Conservation (phyloP, 53 echinoderm and acorn worm species). For the Glandiceps talaboti region DNA sequence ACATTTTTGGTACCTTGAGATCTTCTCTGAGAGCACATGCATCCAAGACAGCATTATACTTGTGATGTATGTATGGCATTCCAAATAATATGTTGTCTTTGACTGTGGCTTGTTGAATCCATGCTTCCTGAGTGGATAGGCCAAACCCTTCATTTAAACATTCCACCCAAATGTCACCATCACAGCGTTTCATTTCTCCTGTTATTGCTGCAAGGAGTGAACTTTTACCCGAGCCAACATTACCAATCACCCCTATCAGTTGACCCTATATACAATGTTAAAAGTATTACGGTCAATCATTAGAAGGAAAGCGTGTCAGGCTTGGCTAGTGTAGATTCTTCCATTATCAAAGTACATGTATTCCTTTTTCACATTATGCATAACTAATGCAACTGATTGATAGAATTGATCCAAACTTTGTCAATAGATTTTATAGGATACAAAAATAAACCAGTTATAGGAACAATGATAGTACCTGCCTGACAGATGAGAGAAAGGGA, state of each 20-base stretch:
- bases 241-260: slow-evolving; percentile 78
- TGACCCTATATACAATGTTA: too few relatives aligned
- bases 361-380: too few relatives aligned
- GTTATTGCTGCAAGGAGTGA: slow-evolving; percentile 80
- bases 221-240: slow-evolving; percentile 92
- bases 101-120: slow-evolving; percentile 90
- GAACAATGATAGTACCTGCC: too few relatives aligned
- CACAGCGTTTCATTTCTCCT: slow-evolving; percentile 75
- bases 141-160: slow-evolving; percentile 66
- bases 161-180: slow-evolving; percentile 49
- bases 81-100: slow-evolving; percentile 90
- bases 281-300: too few relatives aligned
- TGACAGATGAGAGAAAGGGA: too few relatives aligned
- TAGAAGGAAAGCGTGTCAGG: too few relatives aligned
- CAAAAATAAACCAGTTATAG: too few relatives aligned
- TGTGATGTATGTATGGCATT: slow-evolving; percentile 36
- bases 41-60: slow-evolving; percentile 56
- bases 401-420: too few relatives aligned
- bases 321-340: too few relatives aligned
- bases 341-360: too few relatives aligned
- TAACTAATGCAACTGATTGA: too few relatives aligned
- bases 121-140: slow-evolving; percentile 76
- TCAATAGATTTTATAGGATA: too few relatives aligned
- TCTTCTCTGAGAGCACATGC: slow-evolving; percentile 91
- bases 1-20: slow-evolving; percentile 81